Percentiles rank a stretch among this genome's conserved stretches.
phyloP scores from a whole-genome alignment of 2,797 vertebrate genomes.

The Cynopterus sphinx region DNA sequence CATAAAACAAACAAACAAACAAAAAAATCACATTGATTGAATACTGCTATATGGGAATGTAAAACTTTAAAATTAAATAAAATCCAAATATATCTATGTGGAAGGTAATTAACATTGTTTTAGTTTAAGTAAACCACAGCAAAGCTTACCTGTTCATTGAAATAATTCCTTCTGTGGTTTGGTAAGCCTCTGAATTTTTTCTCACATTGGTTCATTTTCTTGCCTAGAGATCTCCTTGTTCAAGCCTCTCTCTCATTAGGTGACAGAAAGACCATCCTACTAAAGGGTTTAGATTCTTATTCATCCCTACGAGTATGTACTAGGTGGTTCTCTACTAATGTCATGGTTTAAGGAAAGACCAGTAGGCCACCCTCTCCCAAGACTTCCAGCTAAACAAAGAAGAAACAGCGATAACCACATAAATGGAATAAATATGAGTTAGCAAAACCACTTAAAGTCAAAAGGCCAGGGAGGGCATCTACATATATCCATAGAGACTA shows the following conservation, averaged over 20 bases:
- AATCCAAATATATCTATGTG: neutral
- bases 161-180: neutral
- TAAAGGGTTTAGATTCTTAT: neutral
- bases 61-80: slow-evolving; percentile 31
- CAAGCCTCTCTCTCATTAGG: neutral
- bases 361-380: neutral
- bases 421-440: neutral
- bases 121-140: neutral
- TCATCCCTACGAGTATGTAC: neutral
- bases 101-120: neutral
- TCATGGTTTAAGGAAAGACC: neutral
- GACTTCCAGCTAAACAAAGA: neutral
- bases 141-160: neutral
- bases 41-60: neutral
- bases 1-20: neutral
- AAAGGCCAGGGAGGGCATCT: neutral
- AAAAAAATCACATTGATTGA: neutral
- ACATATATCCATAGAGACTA: neutral
- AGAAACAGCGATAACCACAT: neutral
- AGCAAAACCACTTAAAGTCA: neutral
- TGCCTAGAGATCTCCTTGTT: neutral
- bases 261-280: neutral
- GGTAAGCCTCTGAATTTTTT: neutral
- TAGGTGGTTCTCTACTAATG: neutral
- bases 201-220: neutral